Base-by-base conservation (phyloP, 2,113 vertebrate genomes). In the Cinclus cinclus region DNA sequence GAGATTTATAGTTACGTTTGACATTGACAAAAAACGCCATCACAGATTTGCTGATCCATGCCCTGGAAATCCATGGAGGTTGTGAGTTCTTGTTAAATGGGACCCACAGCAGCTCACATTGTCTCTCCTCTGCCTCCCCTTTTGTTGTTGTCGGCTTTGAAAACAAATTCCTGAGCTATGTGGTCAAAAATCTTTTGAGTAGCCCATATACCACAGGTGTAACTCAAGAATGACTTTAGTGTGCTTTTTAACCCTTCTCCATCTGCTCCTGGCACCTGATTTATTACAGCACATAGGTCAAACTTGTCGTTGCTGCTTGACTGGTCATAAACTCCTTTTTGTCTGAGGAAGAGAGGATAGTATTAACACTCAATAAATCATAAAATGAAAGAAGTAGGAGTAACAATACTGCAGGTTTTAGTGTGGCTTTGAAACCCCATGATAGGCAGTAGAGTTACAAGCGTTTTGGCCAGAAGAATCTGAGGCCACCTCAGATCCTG, bases 221-320 rank as follows among this genome's bases (percentile, higher is more conserved):
- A 95, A 94, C 49, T 92, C 81, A 65, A 73, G 70, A 84, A 50
- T 85, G 44, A 46, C 55, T 91, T 83, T 6, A 79, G 35, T 78
- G 20, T 50, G 70, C 81, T 82, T 91, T 70, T 81, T n/a, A 78
- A 62, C 31, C 65, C 77, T 62, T 49, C 58, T 77, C 50, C 68
- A 68, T 95, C 83, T 92, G 95, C 46, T 89, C 18, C 70, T 80
- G 78, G 70, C 87, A 63, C 67, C 78, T 87, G 81, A 95, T 95
- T 94, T 91, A 94, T 85, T 85, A 33, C 22, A 63, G 59, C 67
- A 44, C 35, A 20, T 67, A 82, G 82, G 55, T 88, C 95, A 95
- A 6, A 44, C 84, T 85, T 74, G 50, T 77, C 87, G 77, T 75
- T 90, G 68, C 50, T 56, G 30, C 56, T 50, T 73, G 67, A 21